A percentile compares a stretch with the other conserved stretches of the same genome.
Evolutionary conservation across 2,888 invertebrate genomes (phyloP).

Genomic region (Melinaea menophilus): DNA sequence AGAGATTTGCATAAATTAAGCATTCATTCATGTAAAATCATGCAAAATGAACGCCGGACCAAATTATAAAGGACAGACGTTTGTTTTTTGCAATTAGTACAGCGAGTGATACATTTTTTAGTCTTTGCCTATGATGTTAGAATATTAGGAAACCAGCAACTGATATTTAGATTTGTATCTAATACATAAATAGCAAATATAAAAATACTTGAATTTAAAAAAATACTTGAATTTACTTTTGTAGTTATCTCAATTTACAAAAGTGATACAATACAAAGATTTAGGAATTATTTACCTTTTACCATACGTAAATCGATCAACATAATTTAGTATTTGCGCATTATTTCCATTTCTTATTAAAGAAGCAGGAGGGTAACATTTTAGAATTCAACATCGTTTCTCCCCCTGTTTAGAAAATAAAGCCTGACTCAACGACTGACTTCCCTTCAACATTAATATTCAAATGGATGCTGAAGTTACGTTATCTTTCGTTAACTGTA

Average conservation of each 20-base stretch:
- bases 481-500: conserved; percentile 13
- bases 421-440: background rate
- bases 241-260: too few relatives aligned
- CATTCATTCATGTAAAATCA: conserved; percentile 26
- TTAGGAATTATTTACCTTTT: too few relatives aligned
- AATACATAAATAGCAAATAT: too few relatives aligned
- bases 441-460: conserved; percentile 18
- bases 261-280: too few relatives aligned
- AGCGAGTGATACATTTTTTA: background rate
- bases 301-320: background rate
- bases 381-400: background rate
- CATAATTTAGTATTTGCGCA: background rate
- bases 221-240: too few relatives aligned
- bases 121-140: background rate
- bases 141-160: background rate
- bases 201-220: too few relatives aligned
- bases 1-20: conserved; percentile 20
- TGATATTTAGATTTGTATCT: too few relatives aligned
- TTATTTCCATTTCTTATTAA: background rate
- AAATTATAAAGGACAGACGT: conserved; percentile 12
- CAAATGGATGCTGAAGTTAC: conserved; percentile 14
- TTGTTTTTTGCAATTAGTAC: conserved; percentile 13
- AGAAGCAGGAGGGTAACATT: background rate
- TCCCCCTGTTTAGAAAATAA: conserved; percentile 1
- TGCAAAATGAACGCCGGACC: conserved; percentile 18